Base-by-base conservation (phyloP, 2,888 invertebrate genomes). In the Barypeithes pellucidus region DNA sequence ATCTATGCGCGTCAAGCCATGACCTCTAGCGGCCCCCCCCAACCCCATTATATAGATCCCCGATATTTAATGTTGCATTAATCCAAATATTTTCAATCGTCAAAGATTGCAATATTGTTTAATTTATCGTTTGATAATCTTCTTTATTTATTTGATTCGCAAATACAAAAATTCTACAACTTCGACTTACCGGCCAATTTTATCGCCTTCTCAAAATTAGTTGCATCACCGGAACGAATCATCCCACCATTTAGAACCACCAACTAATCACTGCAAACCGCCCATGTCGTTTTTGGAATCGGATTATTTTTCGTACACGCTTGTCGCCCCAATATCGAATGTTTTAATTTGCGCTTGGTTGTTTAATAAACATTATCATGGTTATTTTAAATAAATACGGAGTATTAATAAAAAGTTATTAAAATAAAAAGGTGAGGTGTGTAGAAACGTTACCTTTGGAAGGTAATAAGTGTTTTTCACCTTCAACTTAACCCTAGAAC, bases 121-220 rank as follows among this genome's bases (percentile, higher is more conserved):
- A n/a, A n/a, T n/a, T n/a, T n/a, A n/a, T n/a, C n/a, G n/a, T n/a
- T n/a, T n/a, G n/a, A n/a, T 5, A 24, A 24, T 24, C 24, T 24
- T 24, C 24, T n/a, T n/a, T n/a, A n/a, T n/a, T n/a, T n/a, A n/a
- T n/a, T n/a, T n/a, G n/a, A n/a, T n/a, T n/a, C n/a, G n/a, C n/a
- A n/a, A n/a, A n/a, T n/a, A n/a, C n/a, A n/a, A n/a, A n/a, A n/a
- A n/a, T n/a, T n/a, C n/a, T n/a, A n/a, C n/a, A n/a, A n/a, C n/a
- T 29, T 29, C 1, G 5, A 29, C 71, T 72, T 72, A 79, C 79
- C 79, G 65, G 79, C 78, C 22, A 76, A 43, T 43, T 65, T 50
- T 7, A 79, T 36, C 0, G 79, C 79, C 29, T 65, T 75, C 45
- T 78, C 79, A 67, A 79, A 77, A 72, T 78, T 78, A 1, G 74